Percentiles rank a stretch among this genome's conserved stretches.
These are phyloP conservation scores for Notiomystis cincta DNA, from an alignment of 2,113 vertebrate species.

Conservation along the genomic window DNA sequence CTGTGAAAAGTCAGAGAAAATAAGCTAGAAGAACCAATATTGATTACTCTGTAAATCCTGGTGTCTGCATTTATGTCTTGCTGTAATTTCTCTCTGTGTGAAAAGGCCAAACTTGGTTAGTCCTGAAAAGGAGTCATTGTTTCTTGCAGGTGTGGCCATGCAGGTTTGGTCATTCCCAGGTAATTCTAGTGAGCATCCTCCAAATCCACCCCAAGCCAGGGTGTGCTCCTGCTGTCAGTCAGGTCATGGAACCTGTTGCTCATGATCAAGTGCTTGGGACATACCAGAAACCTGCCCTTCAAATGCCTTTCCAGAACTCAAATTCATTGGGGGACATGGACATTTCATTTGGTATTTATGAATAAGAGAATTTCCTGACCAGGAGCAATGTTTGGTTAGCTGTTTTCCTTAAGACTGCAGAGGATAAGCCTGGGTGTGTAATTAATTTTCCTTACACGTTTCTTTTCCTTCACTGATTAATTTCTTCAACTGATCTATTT, in stretches of 20 bases:
- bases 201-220: background rate
- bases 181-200: background rate
- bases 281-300: background rate
- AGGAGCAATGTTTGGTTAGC: background rate
- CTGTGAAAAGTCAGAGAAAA: background rate
- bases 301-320: background rate
- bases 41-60: background rate
- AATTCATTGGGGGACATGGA: background rate
- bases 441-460: background rate
- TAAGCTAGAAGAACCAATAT: background rate
- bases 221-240: background rate
- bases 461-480: background rate
- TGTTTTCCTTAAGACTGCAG: background rate
- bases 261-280: background rate
- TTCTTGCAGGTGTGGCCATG: background rate
- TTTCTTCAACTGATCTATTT: background rate
- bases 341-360: background rate
- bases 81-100: background rate
- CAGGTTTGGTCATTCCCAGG: background rate
- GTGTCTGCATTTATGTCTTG: background rate
- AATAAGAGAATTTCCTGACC: background rate
- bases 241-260: background rate
- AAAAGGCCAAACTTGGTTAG: background rate
- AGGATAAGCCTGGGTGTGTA: background rate
- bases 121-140: background rate